Evolutionary conservation across 2,113 vertebrate species (phyloP), one percentile per base, ranked within the genome.

Genomic region (Nothocercus nigrocapillus): DNA sequence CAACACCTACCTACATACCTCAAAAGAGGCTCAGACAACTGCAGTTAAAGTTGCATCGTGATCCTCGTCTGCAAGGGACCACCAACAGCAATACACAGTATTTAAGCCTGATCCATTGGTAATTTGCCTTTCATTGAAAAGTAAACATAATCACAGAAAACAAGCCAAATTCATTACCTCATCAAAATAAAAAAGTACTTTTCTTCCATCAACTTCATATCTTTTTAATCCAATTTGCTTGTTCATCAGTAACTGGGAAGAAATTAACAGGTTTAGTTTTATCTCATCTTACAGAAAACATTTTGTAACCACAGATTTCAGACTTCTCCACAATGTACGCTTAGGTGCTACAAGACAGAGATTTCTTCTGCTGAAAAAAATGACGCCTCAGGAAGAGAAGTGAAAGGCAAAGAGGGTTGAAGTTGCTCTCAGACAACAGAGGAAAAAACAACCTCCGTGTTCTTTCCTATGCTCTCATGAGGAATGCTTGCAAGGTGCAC

Each of bases 161-260:
- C 28, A 30, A 32, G 15, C 13, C 5, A 68, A 61, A 76, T 27
- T 27, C 53, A 27, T 95, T 97, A 99, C 99, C 98, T 99, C 99
- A 56, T 99, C 99, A 93, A 99, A 99, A 96, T 99, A 99, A 97
- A 99, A 99, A 25, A 99, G 96, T 20, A 99, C 98, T 96, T 98
- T 99, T 88, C 98, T 97, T 75, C 98, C 99, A 27, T 97, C 98
- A 82, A 99, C 93, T 97, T 99, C 99, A 0, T 99, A 99, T 89
- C 99, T 97, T 98, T 99, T 99, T 84, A 99, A 97, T 69, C 98
- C 98, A 42, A 98, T 98, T 73, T 98, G 98, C 93, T 99, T 99
- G 97, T 99, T 99, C 97, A 98, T 97, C 94, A 99, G 85, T 75
- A 99, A 95, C 99, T 99, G 95, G 20, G 78, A 40, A 69, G 40